A percentile compares a stretch with the other conserved stretches of the same genome.
Conservation (phyloP, 2,888 invertebrate genomes). For the Branchellion lobata region DNA sequence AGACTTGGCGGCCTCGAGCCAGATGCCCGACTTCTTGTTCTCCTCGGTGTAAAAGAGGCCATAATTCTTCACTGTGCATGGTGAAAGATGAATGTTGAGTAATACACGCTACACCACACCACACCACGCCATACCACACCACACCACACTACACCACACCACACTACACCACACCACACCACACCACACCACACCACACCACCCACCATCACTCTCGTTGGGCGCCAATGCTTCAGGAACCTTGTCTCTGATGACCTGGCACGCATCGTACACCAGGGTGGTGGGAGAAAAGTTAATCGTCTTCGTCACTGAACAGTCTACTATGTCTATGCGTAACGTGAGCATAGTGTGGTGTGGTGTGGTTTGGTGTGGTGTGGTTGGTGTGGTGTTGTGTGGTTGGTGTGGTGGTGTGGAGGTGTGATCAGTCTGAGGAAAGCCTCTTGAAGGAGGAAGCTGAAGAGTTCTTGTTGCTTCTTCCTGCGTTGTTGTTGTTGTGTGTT, state of each 20-base stretch:
- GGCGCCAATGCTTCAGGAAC: conserved; percentile 78
- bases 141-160: too few species aligned
- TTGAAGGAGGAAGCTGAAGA: neutral
- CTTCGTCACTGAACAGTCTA: conserved; percentile 73
- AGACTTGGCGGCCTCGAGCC: conserved; percentile 91
- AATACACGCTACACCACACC: too few species aligned
- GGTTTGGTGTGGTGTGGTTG: too few species aligned
- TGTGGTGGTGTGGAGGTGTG: conserved; percentile 62
- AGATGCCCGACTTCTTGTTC: conserved; percentile 86
- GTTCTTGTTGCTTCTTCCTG: too few species aligned
- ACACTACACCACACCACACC: too few species aligned
- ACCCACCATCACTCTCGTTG: too few species aligned
- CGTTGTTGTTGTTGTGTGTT: neutral
- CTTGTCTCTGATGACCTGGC: conserved; percentile 90
- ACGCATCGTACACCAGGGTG: conserved; percentile 91
- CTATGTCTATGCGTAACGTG: conserved; percentile 65
- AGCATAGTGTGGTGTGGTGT: too few species aligned
- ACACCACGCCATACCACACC: too few species aligned
- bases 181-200: too few species aligned
- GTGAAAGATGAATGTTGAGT: neutral
- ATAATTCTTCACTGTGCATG: conserved; percentile 81
- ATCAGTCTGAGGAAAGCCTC: too few species aligned
- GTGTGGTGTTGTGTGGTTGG: too few species aligned
- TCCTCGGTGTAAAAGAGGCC: conserved; percentile 95
- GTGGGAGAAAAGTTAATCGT: conserved; percentile 96